Conservation (phyloP, 2,113 vertebrate species). For the Emberiza fucata region DNA sequence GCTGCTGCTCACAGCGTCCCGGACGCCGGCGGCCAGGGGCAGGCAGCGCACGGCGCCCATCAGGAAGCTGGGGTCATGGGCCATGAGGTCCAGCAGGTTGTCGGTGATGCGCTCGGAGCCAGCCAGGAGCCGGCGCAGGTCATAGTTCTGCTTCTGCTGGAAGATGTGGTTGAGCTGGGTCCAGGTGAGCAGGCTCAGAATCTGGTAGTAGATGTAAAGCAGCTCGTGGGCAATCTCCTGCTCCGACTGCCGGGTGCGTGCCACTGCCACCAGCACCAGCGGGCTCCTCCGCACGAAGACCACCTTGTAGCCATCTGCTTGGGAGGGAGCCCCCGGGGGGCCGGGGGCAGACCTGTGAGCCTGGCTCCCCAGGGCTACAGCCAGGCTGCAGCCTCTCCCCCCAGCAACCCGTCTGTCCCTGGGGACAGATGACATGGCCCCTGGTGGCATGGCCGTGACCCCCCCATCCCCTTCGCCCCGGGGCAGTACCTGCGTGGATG, state of each 20-base stretch:
- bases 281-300: slow-evolving; percentile 93
- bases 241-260: slow-evolving; percentile 86
- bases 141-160: slow-evolving; percentile 95
- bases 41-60: slow-evolving; percentile 91
- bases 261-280: slow-evolving; percentile 92
- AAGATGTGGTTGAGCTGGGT: slow-evolving; percentile 96
- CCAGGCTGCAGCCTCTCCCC: not conserved
- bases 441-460: fast-evolving
- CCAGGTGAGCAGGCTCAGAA: slow-evolving; percentile 92
- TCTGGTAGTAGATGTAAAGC: slow-evolving; percentile 97
- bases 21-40: slow-evolving; percentile 78
- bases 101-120: slow-evolving; percentile 95
- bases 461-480: not conserved
- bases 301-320: slow-evolving; percentile 91
- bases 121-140: slow-evolving; percentile 89
- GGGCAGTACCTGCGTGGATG: slow-evolving; percentile 87
- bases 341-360: not conserved
- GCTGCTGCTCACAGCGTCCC: slow-evolving; percentile 84
- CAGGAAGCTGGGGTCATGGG: slow-evolving; percentile 89
- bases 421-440: not conserved
- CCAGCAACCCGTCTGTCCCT: not conserved
- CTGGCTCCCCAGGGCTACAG: not conserved
- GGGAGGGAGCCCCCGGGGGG: not conserved
- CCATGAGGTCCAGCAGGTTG: slow-evolving; percentile 89
- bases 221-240: slow-evolving; percentile 92